phyloP scores from a whole-genome alignment of 2,797 vertebrate species.

The Sebastes aleutianus region DNA sequence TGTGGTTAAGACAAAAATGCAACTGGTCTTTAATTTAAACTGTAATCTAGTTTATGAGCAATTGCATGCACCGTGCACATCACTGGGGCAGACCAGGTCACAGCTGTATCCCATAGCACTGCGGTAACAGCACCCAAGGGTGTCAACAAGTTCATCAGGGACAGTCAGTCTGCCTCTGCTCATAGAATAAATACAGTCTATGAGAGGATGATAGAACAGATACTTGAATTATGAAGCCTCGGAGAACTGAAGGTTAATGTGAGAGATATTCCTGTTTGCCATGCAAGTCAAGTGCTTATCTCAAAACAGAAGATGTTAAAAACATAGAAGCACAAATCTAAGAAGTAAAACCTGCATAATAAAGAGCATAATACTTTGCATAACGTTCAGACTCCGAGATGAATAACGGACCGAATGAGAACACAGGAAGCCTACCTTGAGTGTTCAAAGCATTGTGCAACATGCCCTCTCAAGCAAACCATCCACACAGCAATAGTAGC shows the following conservation, averaged over 20 bases:
- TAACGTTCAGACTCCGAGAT: not conserved
- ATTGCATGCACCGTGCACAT: not conserved
- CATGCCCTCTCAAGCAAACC: slow-evolving; percentile 54
- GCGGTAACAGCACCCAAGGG: slow-evolving; percentile 13
- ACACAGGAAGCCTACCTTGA: slow-evolving; percentile 71
- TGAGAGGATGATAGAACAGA: slow-evolving; percentile 8
- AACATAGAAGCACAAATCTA: not conserved
- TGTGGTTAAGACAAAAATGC: not conserved
- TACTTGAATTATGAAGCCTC: slow-evolving; percentile 4
- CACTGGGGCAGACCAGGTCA: slow-evolving; percentile 31
- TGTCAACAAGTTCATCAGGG: slow-evolving; percentile 29
- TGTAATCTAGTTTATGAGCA: not conserved
- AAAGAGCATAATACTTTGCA: not conserved
- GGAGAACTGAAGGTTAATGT: not conserved
- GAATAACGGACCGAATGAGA: not conserved
- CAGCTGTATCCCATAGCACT: slow-evolving; percentile 36
- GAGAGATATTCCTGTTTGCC: not conserved
- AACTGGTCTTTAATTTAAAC: not conserved
- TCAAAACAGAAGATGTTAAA: not conserved
- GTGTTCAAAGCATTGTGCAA: slow-evolving; percentile 67
- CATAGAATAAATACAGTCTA: not conserved
- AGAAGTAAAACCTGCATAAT: slow-evolving; percentile 4
- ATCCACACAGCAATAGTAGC: slow-evolving; percentile 47
- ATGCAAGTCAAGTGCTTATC: slow-evolving; percentile 11
- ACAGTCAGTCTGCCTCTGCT: slow-evolving; percentile 11